These are phyloP conservation scores for Drosophila mauritiana DNA, from an alignment of 1,140 invertebrate species.

Conservation along the genomic window DNA sequence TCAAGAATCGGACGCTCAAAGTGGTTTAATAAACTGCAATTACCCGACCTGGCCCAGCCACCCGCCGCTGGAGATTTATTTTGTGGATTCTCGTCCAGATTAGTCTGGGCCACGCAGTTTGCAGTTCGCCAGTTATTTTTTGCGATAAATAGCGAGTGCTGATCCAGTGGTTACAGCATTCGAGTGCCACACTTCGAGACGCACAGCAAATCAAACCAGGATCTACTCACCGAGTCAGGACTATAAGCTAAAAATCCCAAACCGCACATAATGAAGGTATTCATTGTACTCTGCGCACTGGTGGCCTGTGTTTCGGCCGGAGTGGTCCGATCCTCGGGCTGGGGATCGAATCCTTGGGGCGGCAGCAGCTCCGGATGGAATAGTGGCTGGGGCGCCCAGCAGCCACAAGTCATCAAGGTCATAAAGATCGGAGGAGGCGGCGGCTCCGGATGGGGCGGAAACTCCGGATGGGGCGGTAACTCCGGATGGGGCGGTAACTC, in stretches of 20 bases:
- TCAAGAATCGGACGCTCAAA: constrained; percentile 74
- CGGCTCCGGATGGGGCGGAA: constrained; percentile 27
- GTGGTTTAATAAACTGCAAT: constrained; percentile 82
- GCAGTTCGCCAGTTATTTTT: constrained; percentile 17
- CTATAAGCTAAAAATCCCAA: not conserved
- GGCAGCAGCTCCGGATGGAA: constrained; percentile 39
- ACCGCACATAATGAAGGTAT: constrained; percentile 58
- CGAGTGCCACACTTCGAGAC: constrained; percentile 59
- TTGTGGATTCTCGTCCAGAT: constrained; percentile 68
- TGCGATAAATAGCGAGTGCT: constrained; percentile 64
- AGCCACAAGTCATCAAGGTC: constrained; percentile 55
- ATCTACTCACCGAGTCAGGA: constrained; percentile 6
- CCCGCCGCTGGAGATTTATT: constrained; percentile 67
- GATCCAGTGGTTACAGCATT: constrained; percentile 59
- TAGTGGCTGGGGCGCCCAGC: constrained; percentile 51
- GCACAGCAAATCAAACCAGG: constrained; percentile 15
- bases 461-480: constrained; percentile 28
- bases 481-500: constrained; percentile 30
- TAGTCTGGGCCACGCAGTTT: constrained; percentile 33
- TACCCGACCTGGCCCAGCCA: constrained; percentile 51
- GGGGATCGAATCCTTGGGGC: constrained; percentile 49
- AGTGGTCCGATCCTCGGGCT: constrained; percentile 56
- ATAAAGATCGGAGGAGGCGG: constrained; percentile 49
- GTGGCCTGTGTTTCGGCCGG: constrained; percentile 68
- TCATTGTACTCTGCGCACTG: constrained; percentile 65